Percentiles rank a stretch among this genome's conserved stretches.
phyloP scores from a whole-genome alignment of 2,888 invertebrate species.

The Tipula confusa region DNA sequence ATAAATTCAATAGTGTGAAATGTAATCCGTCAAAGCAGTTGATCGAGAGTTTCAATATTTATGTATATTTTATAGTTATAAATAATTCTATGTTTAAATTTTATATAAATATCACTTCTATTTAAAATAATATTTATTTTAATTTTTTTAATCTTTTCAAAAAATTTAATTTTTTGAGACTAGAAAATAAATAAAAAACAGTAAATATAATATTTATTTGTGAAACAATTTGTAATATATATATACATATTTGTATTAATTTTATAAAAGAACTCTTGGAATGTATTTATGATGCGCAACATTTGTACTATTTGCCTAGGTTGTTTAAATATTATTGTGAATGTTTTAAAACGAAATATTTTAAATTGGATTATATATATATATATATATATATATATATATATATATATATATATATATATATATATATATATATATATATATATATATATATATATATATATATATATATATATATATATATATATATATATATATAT shows the following conservation, averaged over 20 bases:
- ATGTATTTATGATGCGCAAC: neutral
- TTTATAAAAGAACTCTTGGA: neutral
- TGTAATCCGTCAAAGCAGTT: neutral
- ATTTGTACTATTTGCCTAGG: neutral
- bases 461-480: slow-evolving; percentile 33
- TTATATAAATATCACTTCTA: neutral
- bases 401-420: neutral
- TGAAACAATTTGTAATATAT: neutral
- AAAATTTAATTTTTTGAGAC: neutral
- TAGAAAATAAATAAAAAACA: neutral
- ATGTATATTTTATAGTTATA: neutral
- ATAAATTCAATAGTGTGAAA: too few species aligned
- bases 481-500: slow-evolving; percentile 35
- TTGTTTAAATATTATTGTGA: neutral
- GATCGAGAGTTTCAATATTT: neutral
- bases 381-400: neutral
- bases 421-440: neutral
- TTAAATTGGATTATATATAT: neutral
- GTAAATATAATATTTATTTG: neutral
- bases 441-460: neutral
- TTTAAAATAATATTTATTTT: neutral
- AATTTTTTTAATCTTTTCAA: neutral
- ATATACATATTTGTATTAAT: too few species aligned
- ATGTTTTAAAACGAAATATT: too few species aligned
- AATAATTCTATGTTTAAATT: neutral